Base-by-base conservation (phyloP, 1,140 invertebrate species). In the Gonatopus flavifemur region DNA sequence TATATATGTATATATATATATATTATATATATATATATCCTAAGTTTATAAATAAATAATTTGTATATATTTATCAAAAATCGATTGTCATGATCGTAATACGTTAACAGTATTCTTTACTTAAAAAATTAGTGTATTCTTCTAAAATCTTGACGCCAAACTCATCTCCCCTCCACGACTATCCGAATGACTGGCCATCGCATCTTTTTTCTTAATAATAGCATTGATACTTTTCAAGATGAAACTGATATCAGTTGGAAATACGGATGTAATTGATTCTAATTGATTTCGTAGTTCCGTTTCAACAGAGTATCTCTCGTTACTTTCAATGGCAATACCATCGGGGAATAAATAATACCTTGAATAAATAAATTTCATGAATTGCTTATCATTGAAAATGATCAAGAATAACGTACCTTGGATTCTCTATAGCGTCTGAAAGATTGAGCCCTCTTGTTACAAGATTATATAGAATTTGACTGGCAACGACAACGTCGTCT, bases 151-250 rank as follows among this genome's bases (percentile, higher is more conserved):
- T 37, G 81, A 84, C 21, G 84, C 80, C 49, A 84, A 75, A 16
- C 84, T n/a, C n/a, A n/a, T n/a, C n/a, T n/a, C 85, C 21, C 82
- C 83, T 33, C 83, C 84, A 65, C 84, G 72, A 61, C 83, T 85
- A 62, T 86, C 85, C 1, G 85, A 83, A 67, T 86, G 83, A 51
- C 70, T 75, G 15, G 64, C 64, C 41, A 81, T 62, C 21, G 45
- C 58, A 62, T 82, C 78, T 46, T 62, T 69, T n/a, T 63, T 48
- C 62, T 82, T 82, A 44, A 77, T 67, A 40, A 83, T 69, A 18
- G 75, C 66, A 62, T 83, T 83, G 18, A 80, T 67, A 45, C 77
- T 80, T 60, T 72, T 74, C 35, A 59, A 63, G n/a, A 66, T 49
- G 8, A 52, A 54, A 32, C 46, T 64, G 2, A 54, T 50, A 32